Conservation (phyloP, 2,113 vertebrate species). For the Vombatus ursinus region DNA sequence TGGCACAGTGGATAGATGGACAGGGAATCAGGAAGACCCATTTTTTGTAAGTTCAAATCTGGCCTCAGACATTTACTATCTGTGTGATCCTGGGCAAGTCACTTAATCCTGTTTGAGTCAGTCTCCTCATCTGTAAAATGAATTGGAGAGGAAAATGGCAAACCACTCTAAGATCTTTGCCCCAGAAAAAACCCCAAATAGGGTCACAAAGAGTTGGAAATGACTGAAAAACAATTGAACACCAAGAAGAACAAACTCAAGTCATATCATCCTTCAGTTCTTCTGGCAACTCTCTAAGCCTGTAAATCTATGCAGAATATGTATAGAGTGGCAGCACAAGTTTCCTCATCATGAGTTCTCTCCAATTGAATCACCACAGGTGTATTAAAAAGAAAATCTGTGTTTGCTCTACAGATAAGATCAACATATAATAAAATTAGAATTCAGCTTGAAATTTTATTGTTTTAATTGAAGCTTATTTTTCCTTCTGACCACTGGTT, state of each 20-base stretch:
- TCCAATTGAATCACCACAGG: too few relatives aligned
- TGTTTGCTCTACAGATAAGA: neutral
- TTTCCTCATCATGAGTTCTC: neutral
- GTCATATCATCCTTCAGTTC: neutral
- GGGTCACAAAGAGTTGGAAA: neutral
- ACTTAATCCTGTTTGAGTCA: neutral
- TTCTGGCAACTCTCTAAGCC: neutral
- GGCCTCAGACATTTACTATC: too few relatives aligned
- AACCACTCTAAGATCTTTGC: neutral
- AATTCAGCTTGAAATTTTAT: neutral
- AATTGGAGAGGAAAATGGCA: neutral
- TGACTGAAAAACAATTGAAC: neutral
- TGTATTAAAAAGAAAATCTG: neutral
- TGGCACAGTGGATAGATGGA: neutral
- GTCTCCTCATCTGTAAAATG: neutral
- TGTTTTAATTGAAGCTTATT: constrained; percentile 13
- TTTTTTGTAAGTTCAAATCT: neutral
- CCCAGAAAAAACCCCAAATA: neutral
- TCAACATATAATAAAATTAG: neutral
- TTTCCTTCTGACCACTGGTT: neutral
- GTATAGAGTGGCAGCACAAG: neutral
- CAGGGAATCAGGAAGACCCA: neutral
- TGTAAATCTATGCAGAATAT: neutral
- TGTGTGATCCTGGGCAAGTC: neutral
- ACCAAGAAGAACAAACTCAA: neutral